Evolutionary conservation across 2,797 vertebrate species (phyloP).

Genomic region (Sebastes ruberrimus): DNA sequence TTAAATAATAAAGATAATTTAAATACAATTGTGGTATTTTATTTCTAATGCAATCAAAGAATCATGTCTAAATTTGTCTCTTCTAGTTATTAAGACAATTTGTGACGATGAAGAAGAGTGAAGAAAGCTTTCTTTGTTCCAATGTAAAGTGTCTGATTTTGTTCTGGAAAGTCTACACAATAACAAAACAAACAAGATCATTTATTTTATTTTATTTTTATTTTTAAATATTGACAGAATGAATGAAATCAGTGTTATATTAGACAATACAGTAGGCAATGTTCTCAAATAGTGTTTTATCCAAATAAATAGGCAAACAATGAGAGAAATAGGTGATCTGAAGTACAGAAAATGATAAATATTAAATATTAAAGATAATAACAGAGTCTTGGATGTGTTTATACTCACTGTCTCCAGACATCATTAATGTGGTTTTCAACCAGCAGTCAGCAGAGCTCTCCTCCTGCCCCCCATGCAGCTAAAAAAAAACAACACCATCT

Average conservation of each 20-base stretch:
- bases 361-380: neutral
- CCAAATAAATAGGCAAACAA: rapidly evolving
- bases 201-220: neutral
- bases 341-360: neutral
- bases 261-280: neutral
- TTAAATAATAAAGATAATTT: too few species aligned
- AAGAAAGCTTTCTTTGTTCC: neutral
- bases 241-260: neutral
- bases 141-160: neutral
- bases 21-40: too few species aligned
- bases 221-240: neutral
- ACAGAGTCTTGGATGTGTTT: neutral
- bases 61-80: too few species aligned
- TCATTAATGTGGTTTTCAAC: neutral
- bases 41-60: too few species aligned
- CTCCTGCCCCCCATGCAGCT: constrained; percentile 20
- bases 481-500: constrained; percentile 1
- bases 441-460: neutral
- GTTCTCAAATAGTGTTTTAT: neutral
- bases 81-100: too few species aligned
- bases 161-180: neutral
- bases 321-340: neutral
- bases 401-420: neutral
- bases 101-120: too few species aligned
- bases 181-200: neutral